Conservation (phyloP, 37 sponge, comb jelly and placozoan species). For the Beroe ovata region DNA sequence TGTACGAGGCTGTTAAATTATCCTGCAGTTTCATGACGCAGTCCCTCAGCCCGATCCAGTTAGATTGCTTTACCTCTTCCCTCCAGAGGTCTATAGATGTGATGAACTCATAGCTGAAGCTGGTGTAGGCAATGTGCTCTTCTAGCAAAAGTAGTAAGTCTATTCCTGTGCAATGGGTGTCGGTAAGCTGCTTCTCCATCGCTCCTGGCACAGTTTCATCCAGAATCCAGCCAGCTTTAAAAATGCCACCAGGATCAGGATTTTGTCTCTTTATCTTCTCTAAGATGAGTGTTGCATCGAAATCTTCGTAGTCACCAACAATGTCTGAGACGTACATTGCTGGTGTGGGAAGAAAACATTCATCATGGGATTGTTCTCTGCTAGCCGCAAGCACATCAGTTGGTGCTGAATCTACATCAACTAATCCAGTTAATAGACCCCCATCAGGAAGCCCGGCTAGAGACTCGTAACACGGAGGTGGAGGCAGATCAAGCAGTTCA, state of each 20-base stretch:
- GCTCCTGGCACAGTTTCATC: constrained; percentile 28
- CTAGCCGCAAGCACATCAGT: not conserved
- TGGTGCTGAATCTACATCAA: not conserved
- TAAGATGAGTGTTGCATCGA: not conserved
- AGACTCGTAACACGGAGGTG: not conserved
- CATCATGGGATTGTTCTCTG: not conserved
- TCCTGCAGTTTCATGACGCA: constrained; percentile 18
- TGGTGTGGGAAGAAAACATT: constrained; percentile 34
- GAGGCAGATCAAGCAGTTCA: constrained; percentile 1
- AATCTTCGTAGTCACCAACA: not conserved
- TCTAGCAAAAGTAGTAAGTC: constrained; percentile 40
- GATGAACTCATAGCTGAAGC: constrained; percentile 52
- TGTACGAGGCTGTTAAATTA: not conserved
- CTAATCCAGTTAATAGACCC: too few species aligned
- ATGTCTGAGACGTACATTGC: constrained; percentile 15
- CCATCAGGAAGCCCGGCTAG: not conserved
- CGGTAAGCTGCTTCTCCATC: constrained; percentile 44
- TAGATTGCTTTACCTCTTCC: constrained; percentile 14
- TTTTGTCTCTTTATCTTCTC: not conserved
- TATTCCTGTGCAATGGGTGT: constrained; percentile 23
- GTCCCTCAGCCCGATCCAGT: constrained; percentile 46
- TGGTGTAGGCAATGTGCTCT: not conserved
- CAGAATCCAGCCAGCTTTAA: constrained; percentile 26
- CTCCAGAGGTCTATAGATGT: not conserved
- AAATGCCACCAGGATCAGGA: constrained; percentile 37